Evolutionary conservation across 2,888 invertebrate genomes (phyloP).

Genomic region (Hoplodrina blanda): DNA sequence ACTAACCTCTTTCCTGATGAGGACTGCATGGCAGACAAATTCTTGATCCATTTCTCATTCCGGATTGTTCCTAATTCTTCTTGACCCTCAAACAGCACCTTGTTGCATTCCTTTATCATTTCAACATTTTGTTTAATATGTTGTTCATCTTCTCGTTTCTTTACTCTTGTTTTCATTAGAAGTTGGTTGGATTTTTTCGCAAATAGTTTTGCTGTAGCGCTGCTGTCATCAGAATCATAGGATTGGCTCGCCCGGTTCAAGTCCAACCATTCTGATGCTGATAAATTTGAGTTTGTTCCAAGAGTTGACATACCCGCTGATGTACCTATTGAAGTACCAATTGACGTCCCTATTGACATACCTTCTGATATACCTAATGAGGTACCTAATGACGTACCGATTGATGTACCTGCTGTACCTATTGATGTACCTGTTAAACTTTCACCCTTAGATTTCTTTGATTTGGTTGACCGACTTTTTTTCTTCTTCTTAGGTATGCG

Average conservation of each 20-base stretch:
- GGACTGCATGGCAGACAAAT: slow-evolving; percentile 72
- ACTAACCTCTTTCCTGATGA: slow-evolving; percentile 71
- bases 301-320: slow-evolving; percentile 24
- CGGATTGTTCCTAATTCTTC: slow-evolving; percentile 62
- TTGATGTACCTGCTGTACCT: neutral
- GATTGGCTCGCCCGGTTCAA: slow-evolving; percentile 67
- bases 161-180: slow-evolving; percentile 25
- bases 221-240: slow-evolving; percentile 67
- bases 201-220: slow-evolving; percentile 36
- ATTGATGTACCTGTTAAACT: slow-evolving; percentile 14
- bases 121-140: slow-evolving; percentile 67
- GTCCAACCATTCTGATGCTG: slow-evolving; percentile 71
- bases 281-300: slow-evolving; percentile 65
- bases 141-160: slow-evolving; percentile 51
- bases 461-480: neutral
- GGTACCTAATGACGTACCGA: neutral
- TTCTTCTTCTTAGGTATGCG: slow-evolving; percentile 45
- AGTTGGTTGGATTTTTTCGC: slow-evolving; percentile 33
- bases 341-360: slow-evolving; percentile 13
- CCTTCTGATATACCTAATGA: neutral
- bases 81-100: slow-evolving; percentile 58
- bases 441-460: neutral
- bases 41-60: slow-evolving; percentile 78
- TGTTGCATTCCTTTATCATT: slow-evolving; percentile 70
- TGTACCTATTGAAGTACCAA: neutral